Evolutionary conservation across 2,888 invertebrate species (phyloP).

Genomic region (Temnothorax ravouxi): DNA sequence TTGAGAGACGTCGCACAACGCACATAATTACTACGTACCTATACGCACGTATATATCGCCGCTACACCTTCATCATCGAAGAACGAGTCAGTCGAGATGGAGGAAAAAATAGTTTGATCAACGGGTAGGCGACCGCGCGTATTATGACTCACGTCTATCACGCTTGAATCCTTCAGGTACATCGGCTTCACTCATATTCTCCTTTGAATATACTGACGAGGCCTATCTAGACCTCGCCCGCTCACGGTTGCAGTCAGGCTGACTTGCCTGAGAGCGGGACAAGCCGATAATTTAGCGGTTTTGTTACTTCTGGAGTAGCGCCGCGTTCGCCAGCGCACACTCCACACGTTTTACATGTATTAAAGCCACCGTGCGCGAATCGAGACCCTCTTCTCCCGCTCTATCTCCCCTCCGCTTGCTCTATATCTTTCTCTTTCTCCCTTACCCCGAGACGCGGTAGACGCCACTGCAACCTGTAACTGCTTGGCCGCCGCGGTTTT

Average conservation of each 20-base stretch:
- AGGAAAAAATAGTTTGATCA: slow-evolving; percentile 51
- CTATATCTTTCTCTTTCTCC: slow-evolving; percentile 4
- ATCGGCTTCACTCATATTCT: slow-evolving; percentile 48
- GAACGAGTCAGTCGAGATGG: slow-evolving; percentile 26
- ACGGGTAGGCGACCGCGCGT: slow-evolving; percentile 44
- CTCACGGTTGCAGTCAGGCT: slow-evolving; percentile 43
- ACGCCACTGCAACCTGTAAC: slow-evolving; percentile 32
- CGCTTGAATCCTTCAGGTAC: slow-evolving; percentile 46
- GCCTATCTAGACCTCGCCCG: slow-evolving; percentile 29
- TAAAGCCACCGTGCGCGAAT: slow-evolving; percentile 71
- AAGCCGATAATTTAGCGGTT: slow-evolving; percentile 83
- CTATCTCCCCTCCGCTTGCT: neutral
- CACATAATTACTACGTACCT: slow-evolving; percentile 40
- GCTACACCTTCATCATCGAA: slow-evolving; percentile 53
- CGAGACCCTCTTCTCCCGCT: slow-evolving; percentile 35
- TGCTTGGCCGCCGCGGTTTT: slow-evolving; percentile 59
- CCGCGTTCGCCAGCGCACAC: slow-evolving; percentile 65
- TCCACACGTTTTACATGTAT: slow-evolving; percentile 80
- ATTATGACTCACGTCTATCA: slow-evolving; percentile 57
- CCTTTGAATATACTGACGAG: slow-evolving; percentile 51
- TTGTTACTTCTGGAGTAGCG: slow-evolving; percentile 77
- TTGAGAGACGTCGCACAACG: slow-evolving; percentile 40
- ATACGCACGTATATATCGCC: slow-evolving; percentile 17
- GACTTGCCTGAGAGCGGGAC: slow-evolving; percentile 72
- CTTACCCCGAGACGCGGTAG: slow-evolving; percentile 2